Evolutionary conservation across 2,888 invertebrate species (phyloP), one percentile per base, ranked within the genome.

Genomic region (Luperina testacea): DNA sequence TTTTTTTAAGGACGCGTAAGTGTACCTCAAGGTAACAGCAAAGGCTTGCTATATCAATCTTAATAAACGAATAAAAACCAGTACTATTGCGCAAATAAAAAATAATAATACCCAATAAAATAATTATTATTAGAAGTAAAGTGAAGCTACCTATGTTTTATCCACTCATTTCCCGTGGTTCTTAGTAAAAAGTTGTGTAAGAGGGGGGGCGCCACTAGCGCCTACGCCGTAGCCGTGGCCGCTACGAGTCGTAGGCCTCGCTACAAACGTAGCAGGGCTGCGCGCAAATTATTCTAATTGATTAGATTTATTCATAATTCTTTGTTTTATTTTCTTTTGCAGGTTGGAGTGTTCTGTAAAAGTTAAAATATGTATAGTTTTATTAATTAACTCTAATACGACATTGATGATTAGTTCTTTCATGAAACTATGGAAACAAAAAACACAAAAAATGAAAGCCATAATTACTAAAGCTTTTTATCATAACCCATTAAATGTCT

Each of bases 111-210:
- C 57, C 11, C 38, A 75, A 48, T 17, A 75, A 74, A 83, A 84
- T 79, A 86, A 86, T 84, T 70, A 81, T 87, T 88, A 87, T 83
- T 86, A 84, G 77, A 84, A 70, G 83, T 77, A 78, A 90, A 94
- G 95, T 96, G 94, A 96, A 97, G 96, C 96, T 96, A 96, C 96
- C 91, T 94, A 95, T 95, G 95, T 96, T 96, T 96, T 94, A 96
- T 95, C 96, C 96, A 94, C 96, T 96, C 96, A 96, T 96, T 97
- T 96, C 95, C 95, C 96, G 95, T 93, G 96, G 95, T 95, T 96
- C 96, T 96, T 96, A 96, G 95, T 96, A 96, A 96, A 96, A 96
- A 96, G 96, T 97, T 96, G 94, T 95, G 93, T 90, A 92, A 94
- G 93, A 93, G 94, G 92, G 89, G 88, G 89, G 91, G 89, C 72